Evolutionary conservation across 2,888 invertebrate genomes (phyloP).

Genomic region (Ennomos erosarius): DNA sequence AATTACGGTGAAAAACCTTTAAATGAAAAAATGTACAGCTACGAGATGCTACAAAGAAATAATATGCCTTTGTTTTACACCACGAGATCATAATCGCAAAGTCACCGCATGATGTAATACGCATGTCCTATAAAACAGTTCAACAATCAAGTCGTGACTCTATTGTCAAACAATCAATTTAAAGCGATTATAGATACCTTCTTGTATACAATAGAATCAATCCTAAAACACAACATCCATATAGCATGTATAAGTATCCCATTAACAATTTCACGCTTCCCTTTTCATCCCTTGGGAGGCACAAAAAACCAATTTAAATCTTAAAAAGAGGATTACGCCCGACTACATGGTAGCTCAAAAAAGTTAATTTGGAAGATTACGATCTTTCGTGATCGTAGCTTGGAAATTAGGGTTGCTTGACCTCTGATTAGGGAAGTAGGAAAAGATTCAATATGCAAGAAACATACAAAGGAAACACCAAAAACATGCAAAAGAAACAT

Average conservation of each 20-base stretch:
- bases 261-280: constrained; percentile 60
- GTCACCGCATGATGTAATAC: constrained; percentile 10
- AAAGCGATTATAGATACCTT: constrained; percentile 12
- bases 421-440: constrained; percentile 1
- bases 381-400: constrained; percentile 42
- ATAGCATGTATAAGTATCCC: constrained; percentile 3
- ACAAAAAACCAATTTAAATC: constrained; percentile 55
- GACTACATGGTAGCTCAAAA: constrained; percentile 45
- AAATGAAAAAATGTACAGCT: background rate
- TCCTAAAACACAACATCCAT: background rate
- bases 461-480: too few relatives aligned
- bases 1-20: too few relatives aligned
- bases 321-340: constrained; percentile 45
- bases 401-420: constrained; percentile 31
- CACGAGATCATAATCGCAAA: constrained; percentile 2
- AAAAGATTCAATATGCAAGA: background rate
- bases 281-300: constrained; percentile 55
- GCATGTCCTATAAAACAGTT: constrained; percentile 19
- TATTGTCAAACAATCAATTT: constrained; percentile 16
- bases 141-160: constrained; percentile 27
- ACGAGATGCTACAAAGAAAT: background rate
- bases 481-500: too few relatives aligned
- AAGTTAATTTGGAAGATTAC: constrained; percentile 49
- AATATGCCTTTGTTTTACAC: background rate
- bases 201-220: constrained; percentile 7